Base-by-base conservation (phyloP, 2,888 invertebrate species). In the Quadroppia sp. region DNA sequence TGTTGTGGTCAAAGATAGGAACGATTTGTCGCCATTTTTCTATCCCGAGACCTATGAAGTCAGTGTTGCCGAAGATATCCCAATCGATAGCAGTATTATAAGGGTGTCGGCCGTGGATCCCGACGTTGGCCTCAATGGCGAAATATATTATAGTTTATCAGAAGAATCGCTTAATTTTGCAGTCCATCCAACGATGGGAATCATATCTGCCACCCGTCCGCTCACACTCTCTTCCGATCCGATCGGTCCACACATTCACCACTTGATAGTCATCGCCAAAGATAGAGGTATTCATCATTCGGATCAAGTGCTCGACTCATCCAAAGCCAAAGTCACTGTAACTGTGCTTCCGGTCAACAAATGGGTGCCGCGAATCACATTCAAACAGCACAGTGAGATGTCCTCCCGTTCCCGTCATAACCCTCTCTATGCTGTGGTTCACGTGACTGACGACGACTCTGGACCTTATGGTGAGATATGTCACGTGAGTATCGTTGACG, bases 11-110 rank as follows among this genome's bases (percentile, higher is more conserved):
- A 84, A 89, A 75, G 93, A 94, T 83, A 90, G 89, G 74, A 93
- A 94, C 84, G 97, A 97, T 83, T 87, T 96, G 77, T 92, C 90
- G 82, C 98, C 98, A 50, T 85, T 97, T 42, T 98, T 98, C 85
- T 92, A 91, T 82, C 91, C 92, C 30, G 71, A 74, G n/a, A 89
- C 89, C 70, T 97, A 97, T 83, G 89, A 90, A 80, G 89, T 89
- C 67, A 87, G 87, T n/a, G 89, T 97, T 56, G 88, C 89, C 28
- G 96, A 96, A 83, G 94, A 96, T 82, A 89, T 90, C 75, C 89
- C 92, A 15, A 84, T 93, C 75, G 92, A 95, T 83, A 87, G 88
- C 74, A 91, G 89, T 82, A 87, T 95, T 30, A 78, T 82, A 6
- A 80, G 80, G 76, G 84, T 86, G 15, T 82, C 88, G 45, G 98